Evolutionary conservation across 2,888 invertebrate species (phyloP).

Genomic region (Kuschelorhynchus macadamiae): DNA sequence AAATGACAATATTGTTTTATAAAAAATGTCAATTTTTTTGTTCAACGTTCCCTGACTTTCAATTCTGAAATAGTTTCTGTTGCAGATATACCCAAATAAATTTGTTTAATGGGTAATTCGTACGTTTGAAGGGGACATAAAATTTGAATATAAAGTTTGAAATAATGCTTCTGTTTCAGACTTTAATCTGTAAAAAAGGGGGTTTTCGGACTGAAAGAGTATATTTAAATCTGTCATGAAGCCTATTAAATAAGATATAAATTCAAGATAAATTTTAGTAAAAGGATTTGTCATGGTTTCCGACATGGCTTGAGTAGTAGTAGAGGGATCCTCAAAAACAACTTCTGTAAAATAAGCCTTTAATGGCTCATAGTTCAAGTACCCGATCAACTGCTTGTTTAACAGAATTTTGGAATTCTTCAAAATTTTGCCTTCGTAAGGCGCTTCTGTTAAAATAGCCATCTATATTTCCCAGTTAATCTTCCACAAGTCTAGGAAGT

Average conservation of each 20-base stretch:
- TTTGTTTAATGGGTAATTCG: slow-evolving; percentile 10
- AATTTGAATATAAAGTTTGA: slow-evolving; percentile 14
- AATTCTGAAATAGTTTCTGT: slow-evolving; percentile 13
- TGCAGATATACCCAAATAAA: slow-evolving; percentile 27
- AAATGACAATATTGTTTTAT: slow-evolving; percentile 26
- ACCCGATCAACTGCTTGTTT: slow-evolving; percentile 61
- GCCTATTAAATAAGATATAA: slow-evolving; percentile 54
- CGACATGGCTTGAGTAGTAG: slow-evolving; percentile 52
- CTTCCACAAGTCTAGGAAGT: slow-evolving; percentile 57
- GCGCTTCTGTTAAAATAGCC: slow-evolving; percentile 55
- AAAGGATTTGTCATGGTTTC: slow-evolving; percentile 55
- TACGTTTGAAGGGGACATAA: not conserved
- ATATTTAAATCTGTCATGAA: slow-evolving; percentile 23
- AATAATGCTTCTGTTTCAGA: slow-evolving; percentile 22
- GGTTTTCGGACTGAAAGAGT: slow-evolving; percentile 47
- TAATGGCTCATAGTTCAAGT: slow-evolving; percentile 60
- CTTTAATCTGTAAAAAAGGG: slow-evolving; percentile 30
- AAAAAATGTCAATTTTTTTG: slow-evolving; percentile 22
- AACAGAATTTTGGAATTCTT: slow-evolving; percentile 60
- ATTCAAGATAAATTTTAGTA: slow-evolving; percentile 56
- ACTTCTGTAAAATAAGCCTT: slow-evolving; percentile 56
- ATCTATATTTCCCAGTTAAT: slow-evolving; percentile 56
- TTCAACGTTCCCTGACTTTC: slow-evolving; percentile 9
- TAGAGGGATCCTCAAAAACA: slow-evolving; percentile 56
- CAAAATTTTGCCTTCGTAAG: slow-evolving; percentile 52